Conservation (phyloP, 2,888 invertebrate genomes). For the Synanthedon andrenaeformis region DNA sequence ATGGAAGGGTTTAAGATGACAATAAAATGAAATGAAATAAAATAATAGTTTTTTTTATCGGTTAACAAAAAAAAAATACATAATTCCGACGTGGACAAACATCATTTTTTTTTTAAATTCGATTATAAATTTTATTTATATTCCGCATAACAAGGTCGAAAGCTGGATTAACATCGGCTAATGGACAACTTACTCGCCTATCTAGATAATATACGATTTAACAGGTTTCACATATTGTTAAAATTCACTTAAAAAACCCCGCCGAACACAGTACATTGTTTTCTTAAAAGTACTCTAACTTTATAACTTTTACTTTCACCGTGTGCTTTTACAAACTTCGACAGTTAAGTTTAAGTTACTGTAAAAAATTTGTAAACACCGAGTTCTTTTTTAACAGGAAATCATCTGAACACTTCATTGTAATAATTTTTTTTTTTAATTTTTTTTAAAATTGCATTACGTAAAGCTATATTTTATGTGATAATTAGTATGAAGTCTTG, state of each 20-base stretch:
- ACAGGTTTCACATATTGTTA: slow-evolving; percentile 61
- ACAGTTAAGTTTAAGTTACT: slow-evolving; percentile 19
- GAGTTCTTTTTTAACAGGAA: slow-evolving; percentile 30
- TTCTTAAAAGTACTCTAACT: slow-evolving; percentile 56
- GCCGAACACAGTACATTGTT: slow-evolving; percentile 60
- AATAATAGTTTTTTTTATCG: slow-evolving; percentile 36
- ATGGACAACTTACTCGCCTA: slow-evolving; percentile 64
- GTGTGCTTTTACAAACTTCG: slow-evolving; percentile 56
- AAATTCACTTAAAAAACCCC: slow-evolving; percentile 62
- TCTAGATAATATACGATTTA: slow-evolving; percentile 60
- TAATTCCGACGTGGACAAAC: no score
- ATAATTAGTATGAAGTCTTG: slow-evolving; percentile 24
- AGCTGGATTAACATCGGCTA: slow-evolving; percentile 62
- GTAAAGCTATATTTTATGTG: no score
- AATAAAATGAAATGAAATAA: slow-evolving; percentile 28
- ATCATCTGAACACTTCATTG: slow-evolving; percentile 62
- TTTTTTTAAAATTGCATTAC: no score
- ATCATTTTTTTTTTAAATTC: no score
- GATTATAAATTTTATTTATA: slow-evolving; percentile 31
- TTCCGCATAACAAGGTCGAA: slow-evolving; percentile 58
- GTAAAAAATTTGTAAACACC: slow-evolving; percentile 11
- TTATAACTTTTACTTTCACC: slow-evolving; percentile 50
- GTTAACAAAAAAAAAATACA: slow-evolving; percentile 31
- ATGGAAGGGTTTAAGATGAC: slow-evolving; percentile 36
- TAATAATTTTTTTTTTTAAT: no score